phyloP scores from a whole-genome alignment of 2,113 vertebrate genomes.

The Melanotaenia duboulayi region DNA sequence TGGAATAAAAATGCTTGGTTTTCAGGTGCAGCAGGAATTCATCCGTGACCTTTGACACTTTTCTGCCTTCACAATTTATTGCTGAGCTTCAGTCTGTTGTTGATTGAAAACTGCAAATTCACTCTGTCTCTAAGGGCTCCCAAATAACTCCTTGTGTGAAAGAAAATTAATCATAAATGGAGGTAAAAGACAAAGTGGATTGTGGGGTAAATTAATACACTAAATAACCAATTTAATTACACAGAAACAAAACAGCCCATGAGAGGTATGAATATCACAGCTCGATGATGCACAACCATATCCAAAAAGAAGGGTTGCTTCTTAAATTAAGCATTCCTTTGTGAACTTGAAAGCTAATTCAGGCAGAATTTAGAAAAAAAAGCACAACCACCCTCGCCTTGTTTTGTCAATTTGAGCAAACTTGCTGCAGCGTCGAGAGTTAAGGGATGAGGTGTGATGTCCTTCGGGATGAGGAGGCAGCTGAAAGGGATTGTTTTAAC shows the following conservation, averaged over 20 bases:
- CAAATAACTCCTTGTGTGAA: slow-evolving; percentile 2
- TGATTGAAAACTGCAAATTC: slow-evolving; percentile 27
- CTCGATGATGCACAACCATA: slow-evolving; percentile 16
- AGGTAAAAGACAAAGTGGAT: slow-evolving; percentile 17
- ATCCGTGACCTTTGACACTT: slow-evolving; percentile 16
- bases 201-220: background rate
- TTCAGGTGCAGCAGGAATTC: background rate
- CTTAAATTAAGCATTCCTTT: background rate
- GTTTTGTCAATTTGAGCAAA: slow-evolving; percentile 32
- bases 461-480: slow-evolving; percentile 10
- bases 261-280: slow-evolving; percentile 14
- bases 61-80: slow-evolving; percentile 6
- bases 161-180: slow-evolving; percentile 18
- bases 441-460: slow-evolving; percentile 42
- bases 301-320: background rate
- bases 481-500: slow-evolving; percentile 30
- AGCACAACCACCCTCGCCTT: background rate
- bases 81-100: background rate
- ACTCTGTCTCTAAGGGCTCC: background rate
- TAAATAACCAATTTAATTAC: slow-evolving; percentile 37
- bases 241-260: slow-evolving; percentile 16
- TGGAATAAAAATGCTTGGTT: background rate
- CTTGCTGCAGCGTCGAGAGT: slow-evolving; percentile 17
- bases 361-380: slow-evolving; percentile 3
- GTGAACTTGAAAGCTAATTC: slow-evolving; percentile 8